Conservation (phyloP, 2,797 vertebrate genomes). For the Mus spretus region DNA sequence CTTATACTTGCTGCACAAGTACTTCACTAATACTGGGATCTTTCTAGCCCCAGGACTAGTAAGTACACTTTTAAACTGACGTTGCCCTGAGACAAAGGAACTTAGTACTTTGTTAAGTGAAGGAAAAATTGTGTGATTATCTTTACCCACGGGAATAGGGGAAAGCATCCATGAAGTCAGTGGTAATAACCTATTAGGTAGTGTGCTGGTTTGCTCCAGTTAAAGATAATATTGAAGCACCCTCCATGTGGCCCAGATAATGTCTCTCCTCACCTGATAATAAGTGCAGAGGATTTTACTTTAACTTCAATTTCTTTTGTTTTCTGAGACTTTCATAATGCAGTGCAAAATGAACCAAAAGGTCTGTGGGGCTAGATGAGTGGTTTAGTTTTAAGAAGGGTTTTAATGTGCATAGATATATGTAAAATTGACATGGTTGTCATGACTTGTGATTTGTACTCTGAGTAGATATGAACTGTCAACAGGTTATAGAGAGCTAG, state of each 20-base stretch:
- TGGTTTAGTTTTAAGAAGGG: background rate
- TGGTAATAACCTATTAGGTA: too few relatives aligned
- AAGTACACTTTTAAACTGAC: background rate
- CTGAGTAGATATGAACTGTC: background rate
- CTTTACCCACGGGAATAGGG: background rate
- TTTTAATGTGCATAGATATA: background rate
- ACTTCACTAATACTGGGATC: background rate
- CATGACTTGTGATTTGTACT: background rate
- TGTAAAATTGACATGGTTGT: background rate
- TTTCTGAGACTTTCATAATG: background rate
- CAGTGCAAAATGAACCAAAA: background rate
- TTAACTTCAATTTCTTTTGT: background rate
- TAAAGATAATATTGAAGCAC: background rate
- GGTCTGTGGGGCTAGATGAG: background rate
- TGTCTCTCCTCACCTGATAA: background rate
- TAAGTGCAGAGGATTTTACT: background rate
- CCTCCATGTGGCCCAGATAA: background rate
- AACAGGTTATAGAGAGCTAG: background rate
- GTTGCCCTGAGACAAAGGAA: background rate
- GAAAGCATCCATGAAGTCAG: background rate
- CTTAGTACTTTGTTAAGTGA: background rate
- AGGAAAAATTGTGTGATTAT: background rate
- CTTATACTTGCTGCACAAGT: background rate
- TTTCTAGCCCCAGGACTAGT: background rate
- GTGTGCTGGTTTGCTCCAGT: background rate